Conservation (phyloP, 2,797 vertebrate genomes). For the Macropodus opercularis region DNA sequence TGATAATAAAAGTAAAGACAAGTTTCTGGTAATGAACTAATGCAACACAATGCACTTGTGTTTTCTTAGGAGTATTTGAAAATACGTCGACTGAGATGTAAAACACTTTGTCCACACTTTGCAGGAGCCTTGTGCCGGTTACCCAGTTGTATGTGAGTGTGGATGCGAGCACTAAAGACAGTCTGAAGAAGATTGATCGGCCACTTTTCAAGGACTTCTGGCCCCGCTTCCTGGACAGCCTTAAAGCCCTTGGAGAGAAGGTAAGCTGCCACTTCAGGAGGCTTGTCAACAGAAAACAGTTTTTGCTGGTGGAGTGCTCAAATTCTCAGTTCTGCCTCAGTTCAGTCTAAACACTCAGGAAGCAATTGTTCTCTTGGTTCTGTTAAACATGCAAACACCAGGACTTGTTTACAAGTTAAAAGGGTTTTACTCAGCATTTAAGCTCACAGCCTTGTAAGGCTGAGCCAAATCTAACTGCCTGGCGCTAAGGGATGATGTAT, state of each 20-base stretch:
- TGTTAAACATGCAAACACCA: too few species aligned
- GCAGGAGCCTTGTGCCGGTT: conserved; percentile 90
- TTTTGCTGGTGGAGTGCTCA: background rate
- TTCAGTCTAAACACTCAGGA: background rate
- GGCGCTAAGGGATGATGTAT: too few species aligned
- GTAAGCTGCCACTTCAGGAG: conserved; percentile 67
- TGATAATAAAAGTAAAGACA: background rate
- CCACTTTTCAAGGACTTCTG: conserved; percentile 98
- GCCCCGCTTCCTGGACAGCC: conserved; percentile 91
- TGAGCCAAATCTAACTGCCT: too few species aligned
- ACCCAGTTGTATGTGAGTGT: conserved; percentile 96
- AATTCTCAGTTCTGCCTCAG: background rate
- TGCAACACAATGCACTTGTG: too few species aligned
- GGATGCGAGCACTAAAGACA: conserved; percentile 94
- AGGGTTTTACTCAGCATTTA: too few species aligned
- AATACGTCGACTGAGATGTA: background rate
- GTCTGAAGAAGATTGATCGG: conserved; percentile 93
- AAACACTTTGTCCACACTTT: background rate
- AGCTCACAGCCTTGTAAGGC: too few species aligned
- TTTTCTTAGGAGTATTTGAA: background rate
- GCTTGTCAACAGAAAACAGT: too few species aligned
- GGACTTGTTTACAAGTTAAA: too few species aligned
- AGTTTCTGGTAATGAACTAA: too few species aligned
- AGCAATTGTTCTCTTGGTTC: too few species aligned
- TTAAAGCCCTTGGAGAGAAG: conserved; percentile 93